Conservation (phyloP, 2,888 invertebrate species). For the Ormyrus pomaceus region DNA sequence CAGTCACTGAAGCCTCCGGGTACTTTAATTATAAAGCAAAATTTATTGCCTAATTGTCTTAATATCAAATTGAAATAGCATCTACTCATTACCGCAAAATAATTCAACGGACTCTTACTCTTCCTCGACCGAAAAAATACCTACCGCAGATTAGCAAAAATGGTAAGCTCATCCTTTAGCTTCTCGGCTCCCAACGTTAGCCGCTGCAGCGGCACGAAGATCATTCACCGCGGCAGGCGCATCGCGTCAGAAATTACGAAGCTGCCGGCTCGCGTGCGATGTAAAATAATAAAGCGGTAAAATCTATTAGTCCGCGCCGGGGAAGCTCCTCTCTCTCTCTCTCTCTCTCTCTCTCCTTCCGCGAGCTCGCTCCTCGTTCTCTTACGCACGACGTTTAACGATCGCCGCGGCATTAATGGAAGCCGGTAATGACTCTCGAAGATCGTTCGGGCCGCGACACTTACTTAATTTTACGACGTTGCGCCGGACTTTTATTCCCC, state of each 20-base stretch:
- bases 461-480: slow-evolving; percentile 48
- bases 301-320: slow-evolving; percentile 65
- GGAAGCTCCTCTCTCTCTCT: slow-evolving; percentile 38
- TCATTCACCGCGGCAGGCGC: neutral
- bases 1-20: too few species aligned
- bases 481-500: slow-evolving; percentile 30
- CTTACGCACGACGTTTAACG: slow-evolving; percentile 55
- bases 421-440: slow-evolving; percentile 40
- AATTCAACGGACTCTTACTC: too few species aligned
- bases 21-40: too few species aligned
- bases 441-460: slow-evolving; percentile 37
- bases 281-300: slow-evolving; percentile 69
- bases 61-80: too few species aligned
- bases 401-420: slow-evolving; percentile 50
- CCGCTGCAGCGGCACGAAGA: too few species aligned
- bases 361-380: slow-evolving; percentile 61
- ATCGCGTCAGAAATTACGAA: slow-evolving; percentile 58
- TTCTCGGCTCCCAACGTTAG: too few species aligned
- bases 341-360: slow-evolving; percentile 6
- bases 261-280: slow-evolving; percentile 63
- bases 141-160: too few species aligned
- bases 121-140: too few species aligned
- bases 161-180: too few species aligned
- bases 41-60: too few species aligned
- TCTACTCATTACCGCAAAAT: too few species aligned